phyloP scores from a whole-genome alignment of 1,140 invertebrate genomes.

The Galleria mellonella region DNA sequence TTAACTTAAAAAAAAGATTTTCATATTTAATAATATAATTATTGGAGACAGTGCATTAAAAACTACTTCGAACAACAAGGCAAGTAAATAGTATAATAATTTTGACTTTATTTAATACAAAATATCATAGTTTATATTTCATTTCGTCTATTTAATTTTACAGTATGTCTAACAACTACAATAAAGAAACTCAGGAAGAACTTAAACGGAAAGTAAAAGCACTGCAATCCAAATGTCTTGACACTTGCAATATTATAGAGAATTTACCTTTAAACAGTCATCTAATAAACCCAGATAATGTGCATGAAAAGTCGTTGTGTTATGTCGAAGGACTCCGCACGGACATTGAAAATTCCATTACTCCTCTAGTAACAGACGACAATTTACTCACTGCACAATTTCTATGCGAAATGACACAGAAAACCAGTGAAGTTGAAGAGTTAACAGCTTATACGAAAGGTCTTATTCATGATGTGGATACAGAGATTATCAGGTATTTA shows the following conservation, averaged over 20 bases:
- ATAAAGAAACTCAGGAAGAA: constrained; percentile 32
- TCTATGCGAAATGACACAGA: constrained; percentile 45
- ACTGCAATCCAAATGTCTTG: constrained; percentile 34
- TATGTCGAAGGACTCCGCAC: constrained; percentile 41
- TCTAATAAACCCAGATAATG: constrained; percentile 20
- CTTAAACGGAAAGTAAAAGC: constrained; percentile 41
- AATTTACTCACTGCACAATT: constrained; percentile 50
- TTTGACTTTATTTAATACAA: too few species aligned
- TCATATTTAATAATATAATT: too few species aligned
- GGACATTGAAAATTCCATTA: constrained; percentile 41
- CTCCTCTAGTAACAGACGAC: constrained; percentile 32
- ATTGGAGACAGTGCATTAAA: too few species aligned
- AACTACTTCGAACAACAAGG: too few species aligned
- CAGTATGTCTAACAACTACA: constrained; percentile 28
- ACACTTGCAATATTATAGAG: constrained; percentile 41
- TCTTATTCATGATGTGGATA: constrained; percentile 41
- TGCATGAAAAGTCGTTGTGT: constrained; percentile 26
- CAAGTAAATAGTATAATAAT: too few species aligned
- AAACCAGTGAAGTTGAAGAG: constrained; percentile 47
- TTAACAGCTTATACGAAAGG: constrained; percentile 49
- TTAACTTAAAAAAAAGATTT: too few species aligned
- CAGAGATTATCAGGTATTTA: constrained; percentile 53
- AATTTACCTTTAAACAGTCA: constrained; percentile 28
- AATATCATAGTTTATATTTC: too few species aligned
- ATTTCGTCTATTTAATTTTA: neutral